A percentile compares a stretch with the other conserved stretches of the same genome.
phyloP scores from a whole-genome alignment of 1,140 invertebrate genomes.

The Hypothenemus hampei region DNA sequence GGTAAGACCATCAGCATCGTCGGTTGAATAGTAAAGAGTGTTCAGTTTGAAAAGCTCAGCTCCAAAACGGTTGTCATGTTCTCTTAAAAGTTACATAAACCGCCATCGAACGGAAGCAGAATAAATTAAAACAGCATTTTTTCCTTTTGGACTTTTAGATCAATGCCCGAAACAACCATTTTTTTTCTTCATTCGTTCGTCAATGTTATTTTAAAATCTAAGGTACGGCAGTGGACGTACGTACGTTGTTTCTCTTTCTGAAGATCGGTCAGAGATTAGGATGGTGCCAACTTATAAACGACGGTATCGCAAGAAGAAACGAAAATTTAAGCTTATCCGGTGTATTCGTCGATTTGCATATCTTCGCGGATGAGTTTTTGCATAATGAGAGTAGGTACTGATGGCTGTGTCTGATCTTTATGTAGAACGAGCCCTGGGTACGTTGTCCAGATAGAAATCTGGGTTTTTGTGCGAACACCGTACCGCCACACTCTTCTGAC shows the following conservation, averaged over 20 bases:
- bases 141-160: too few relatives aligned
- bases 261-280: conserved; percentile 15
- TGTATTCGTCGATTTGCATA: conserved; percentile 21
- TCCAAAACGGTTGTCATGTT: conserved; percentile 29
- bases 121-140: too few relatives aligned
- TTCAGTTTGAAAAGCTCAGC: conserved; percentile 20
- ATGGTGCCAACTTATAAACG: conserved; percentile 19
- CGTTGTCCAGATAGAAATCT: conserved; percentile 7
- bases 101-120: conserved; percentile 13
- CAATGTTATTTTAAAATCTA: too few relatives aligned
- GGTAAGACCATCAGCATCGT: too few relatives aligned
- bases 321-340: conserved; percentile 24
- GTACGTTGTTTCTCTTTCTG: too few relatives aligned
- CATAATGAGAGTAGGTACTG: conserved; percentile 25
- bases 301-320: conserved; percentile 15
- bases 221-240: too few relatives aligned
- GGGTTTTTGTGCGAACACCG: too few relatives aligned
- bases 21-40: too few relatives aligned
- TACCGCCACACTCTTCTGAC: too few relatives aligned
- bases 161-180: too few relatives aligned
- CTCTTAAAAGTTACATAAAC: conserved; percentile 25
- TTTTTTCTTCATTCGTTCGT: too few relatives aligned
- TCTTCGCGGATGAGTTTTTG: conserved; percentile 22
- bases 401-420: conserved; percentile 21
- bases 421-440: conserved; percentile 8